phyloP scores from a whole-genome alignment of 1,140 invertebrate genomes.

The Papilio xuthus region DNA sequence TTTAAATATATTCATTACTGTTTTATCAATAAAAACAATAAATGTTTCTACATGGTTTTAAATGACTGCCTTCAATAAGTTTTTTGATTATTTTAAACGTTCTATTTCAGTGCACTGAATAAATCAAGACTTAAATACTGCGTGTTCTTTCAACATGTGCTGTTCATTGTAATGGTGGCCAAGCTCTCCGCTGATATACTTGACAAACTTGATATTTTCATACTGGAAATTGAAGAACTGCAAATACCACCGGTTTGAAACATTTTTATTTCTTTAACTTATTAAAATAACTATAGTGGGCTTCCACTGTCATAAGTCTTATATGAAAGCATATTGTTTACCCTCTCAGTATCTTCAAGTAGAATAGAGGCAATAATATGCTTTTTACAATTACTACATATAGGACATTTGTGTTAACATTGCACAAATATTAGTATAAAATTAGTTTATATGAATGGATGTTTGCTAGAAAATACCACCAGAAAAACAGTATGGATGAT shows the following conservation, averaged over 20 bases:
- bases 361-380: too few species aligned
- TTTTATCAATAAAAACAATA: neutral
- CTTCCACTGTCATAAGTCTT: too few species aligned
- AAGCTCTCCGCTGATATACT: slow-evolving; percentile 96
- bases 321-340: too few species aligned
- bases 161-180: slow-evolving; percentile 94
- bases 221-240: slow-evolving; percentile 95
- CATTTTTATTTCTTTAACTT: slow-evolving; percentile 27
- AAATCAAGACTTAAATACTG: slow-evolving; percentile 96
- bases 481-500: too few species aligned
- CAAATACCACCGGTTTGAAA: slow-evolving; percentile 91
- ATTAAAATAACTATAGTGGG: too few species aligned
- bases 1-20: neutral
- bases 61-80: neutral
- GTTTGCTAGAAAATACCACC: too few species aligned
- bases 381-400: too few species aligned
- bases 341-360: too few species aligned
- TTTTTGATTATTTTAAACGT: slow-evolving; percentile 17
- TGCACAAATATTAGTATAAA: too few species aligned
- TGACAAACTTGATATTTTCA: slow-evolving; percentile 95
- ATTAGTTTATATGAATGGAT: too few species aligned
- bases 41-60: neutral
- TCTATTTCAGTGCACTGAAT: slow-evolving; percentile 91
- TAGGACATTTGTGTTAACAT: too few species aligned
- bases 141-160: slow-evolving; percentile 95